These are phyloP conservation scores for Dromaius novaehollandiae DNA, from an alignment of 2,113 vertebrate genomes.

Conservation along the genomic window DNA sequence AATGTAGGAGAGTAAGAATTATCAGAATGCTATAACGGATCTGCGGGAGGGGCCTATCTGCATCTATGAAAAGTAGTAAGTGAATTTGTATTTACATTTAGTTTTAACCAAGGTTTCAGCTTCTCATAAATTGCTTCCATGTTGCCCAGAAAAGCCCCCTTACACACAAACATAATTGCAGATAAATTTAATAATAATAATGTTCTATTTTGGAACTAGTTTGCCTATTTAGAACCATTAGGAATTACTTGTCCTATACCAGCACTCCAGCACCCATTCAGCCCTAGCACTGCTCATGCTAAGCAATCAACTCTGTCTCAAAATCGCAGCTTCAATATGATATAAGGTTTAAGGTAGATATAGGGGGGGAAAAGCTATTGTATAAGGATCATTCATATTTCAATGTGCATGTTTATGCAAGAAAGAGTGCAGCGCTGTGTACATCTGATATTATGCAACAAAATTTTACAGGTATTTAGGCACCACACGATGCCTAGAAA, in stretches of 20 bases:
- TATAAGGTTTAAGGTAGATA: background rate
- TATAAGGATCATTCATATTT: background rate
- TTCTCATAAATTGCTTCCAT: background rate
- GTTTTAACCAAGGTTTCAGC: background rate
- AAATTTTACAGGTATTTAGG: background rate
- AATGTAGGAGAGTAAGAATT: constrained; percentile 36
- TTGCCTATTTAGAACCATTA: background rate
- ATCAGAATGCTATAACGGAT: constrained; percentile 25
- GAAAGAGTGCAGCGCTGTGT: background rate
- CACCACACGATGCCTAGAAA: background rate
- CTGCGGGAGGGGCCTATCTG: constrained; percentile 17
- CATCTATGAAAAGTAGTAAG: background rate
- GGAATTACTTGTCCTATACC: background rate
- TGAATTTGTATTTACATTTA: background rate
- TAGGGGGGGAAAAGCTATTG: background rate
- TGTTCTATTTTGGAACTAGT: background rate
- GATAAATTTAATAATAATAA: background rate
- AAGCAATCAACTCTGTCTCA: background rate
- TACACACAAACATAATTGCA: background rate
- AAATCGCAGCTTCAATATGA: background rate
- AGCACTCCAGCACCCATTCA: background rate
- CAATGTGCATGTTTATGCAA: background rate
- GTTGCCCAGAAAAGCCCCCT: background rate
- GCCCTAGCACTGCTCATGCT: background rate
- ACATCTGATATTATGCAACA: background rate